Base-by-base conservation (phyloP, 2,888 invertebrate genomes). In the Mystacides longicornis region DNA sequence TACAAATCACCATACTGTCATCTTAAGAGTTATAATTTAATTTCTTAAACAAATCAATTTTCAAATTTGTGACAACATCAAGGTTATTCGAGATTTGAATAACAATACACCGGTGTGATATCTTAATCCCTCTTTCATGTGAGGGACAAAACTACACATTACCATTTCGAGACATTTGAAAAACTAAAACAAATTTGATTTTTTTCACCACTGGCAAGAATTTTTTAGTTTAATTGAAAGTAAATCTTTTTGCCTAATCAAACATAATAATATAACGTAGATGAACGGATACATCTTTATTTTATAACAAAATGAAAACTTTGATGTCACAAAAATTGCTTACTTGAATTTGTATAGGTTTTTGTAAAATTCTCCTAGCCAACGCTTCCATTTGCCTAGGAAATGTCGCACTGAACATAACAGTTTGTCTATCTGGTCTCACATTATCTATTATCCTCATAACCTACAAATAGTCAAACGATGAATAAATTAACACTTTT, bases 311-410 rank as follows among this genome's bases (percentile, higher is more conserved):
- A n/a, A n/a, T n/a, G n/a, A n/a, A n/a, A n/a, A n/a, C n/a, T n/a
- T n/a, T n/a, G n/a, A n/a, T 7, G 11, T 27, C 49, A 47, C 21
- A 21, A 5, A 47, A 19, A 48, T 7, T 62, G 11, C 37, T 5
- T 45, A 77, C 77, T 77, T 93, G 93, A 23, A 99, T 92, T 76
- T 99, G 99, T 43, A 99, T 88, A 0, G 99, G 99, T 70, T 93
- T 91, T 63, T 87, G 89, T 4, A 99, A 75, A 64, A 97, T 94
- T 62, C 95, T 81, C 19, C 97, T 78, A 0, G 99, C 99, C 11
- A 99, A 74, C 0, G 97, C 98, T 71, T 99, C 99, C 98, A 99
- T 99, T 74, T 96, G 96, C 0, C 97, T 80, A 0, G 99, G 99
- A 71, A 99, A 99, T 0, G 99, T 99, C 0, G 99, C 99, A 63